Evolutionary conservation across 2,113 vertebrate genomes (phyloP), one percentile per base, ranked within the genome.

Genomic region (Rhinolophus ferrumequinum): DNA sequence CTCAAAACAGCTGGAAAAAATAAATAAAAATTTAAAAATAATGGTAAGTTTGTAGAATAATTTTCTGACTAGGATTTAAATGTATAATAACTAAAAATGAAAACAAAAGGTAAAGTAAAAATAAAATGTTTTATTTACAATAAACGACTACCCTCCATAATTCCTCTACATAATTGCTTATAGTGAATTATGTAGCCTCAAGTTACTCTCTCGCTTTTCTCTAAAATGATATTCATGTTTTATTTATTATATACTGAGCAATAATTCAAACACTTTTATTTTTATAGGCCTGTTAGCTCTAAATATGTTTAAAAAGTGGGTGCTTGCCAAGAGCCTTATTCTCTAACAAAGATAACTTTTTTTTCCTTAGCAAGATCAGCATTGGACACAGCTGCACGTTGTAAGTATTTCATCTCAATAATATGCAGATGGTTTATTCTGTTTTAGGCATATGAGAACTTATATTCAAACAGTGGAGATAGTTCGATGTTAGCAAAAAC

Each of bases 391-490:
- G 98, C 98, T 87, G 93, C 94, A n/a, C 97, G 22, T 50, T 50
- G 99, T 99, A 98, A 99, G 99, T 99, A 98, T 98, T 80, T 75
- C 44, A 22, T 60, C 88, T 90, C 93, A 83, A 2, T 94, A 58
- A 87, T 89, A 95, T 93, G 52, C 58, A 73, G 12, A 4, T 81
- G 30, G 10, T 70, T 69, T 84, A 47, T 92, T 93, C 52, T 88
- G 21, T 54, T 56, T 72, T 81, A 85, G 35, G 10, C 67, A n/a
- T 38, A n/a, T 33, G 24, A 66, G 33, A 88, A 22, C 15, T 82
- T 91, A 21, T n/a, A 67, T 52, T 56, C 26, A 62, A 86, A 62
- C 13, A 84, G 2, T 70, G 12, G 58, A 22, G 30, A 33, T 35
- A 52, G 16, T 91, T 80, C 52, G 72, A 5, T 64, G 4, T 88